Evolutionary conservation across 2,113 vertebrate species (phyloP), one percentile per base, ranked within the genome.

Genomic region (Pagrus major): DNA sequence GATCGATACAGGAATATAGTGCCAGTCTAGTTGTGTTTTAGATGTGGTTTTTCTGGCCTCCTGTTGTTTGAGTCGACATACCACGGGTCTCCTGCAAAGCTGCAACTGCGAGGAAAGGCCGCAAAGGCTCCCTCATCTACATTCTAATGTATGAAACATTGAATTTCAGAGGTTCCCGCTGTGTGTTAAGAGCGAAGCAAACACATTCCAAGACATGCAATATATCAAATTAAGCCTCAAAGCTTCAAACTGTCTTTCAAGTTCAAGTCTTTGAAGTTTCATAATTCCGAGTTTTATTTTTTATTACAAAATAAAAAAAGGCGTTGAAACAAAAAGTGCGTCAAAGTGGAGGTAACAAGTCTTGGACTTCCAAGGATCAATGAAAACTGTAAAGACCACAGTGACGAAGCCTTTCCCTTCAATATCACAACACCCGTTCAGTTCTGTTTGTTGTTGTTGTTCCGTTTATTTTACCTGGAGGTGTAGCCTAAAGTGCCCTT

Each of bases 401-500:
- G 16, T 20, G 20, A 56, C 18, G n/a, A n/a, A n/a, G n/a, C n/a
- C n/a, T n/a, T 49, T 76, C 41, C 46, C 10, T 41, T 49, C 7
- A 66, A 63, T 44, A 46, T 8, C 61, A 35, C 8, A 2, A 46
- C 56, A 52, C n/a, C 27, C 49, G 16, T 21, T 14, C 21, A 56
- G 44, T 58, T 83, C 33, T 14, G 44, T 46, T 46, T 27, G 76
- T 67, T 81, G n/a, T n/a, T n/a, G n/a, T n/a, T n/a, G n/a, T 60
- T 52, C 6, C 25, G 54, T 65, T 63, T 42, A 27, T 55, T 61
- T 56, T 61, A 71, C 58, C 81, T 51, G 69, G 10, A 16, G 31
- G 59, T 77, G 54, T 51, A 51, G 55, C 81, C 56, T 76, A 27
- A 84, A 82, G 64, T 73, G 54, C 73, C 77, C 64, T 51, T 80